Evolutionary conservation across 2,888 invertebrate genomes (phyloP).

Genomic region (Diaphora mendica): DNA sequence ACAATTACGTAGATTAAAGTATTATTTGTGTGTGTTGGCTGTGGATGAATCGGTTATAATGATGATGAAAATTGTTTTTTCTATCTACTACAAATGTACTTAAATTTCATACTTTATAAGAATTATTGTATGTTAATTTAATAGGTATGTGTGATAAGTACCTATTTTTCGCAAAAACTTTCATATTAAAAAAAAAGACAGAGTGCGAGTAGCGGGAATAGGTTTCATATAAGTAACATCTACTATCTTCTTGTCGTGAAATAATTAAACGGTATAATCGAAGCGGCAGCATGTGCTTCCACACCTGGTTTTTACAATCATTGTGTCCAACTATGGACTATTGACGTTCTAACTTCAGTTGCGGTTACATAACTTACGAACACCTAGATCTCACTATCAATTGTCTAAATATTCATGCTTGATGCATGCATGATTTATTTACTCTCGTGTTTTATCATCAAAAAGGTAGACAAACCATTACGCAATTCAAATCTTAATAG

Average conservation of each 20-base stretch:
- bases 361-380: no score
- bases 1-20: constrained; percentile 16
- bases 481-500: neutral
- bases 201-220: neutral
- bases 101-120: no score
- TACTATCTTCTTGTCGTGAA: no score
- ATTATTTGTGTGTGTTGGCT: constrained; percentile 2
- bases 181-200: neutral
- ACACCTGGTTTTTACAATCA: neutral
- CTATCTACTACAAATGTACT: no score
- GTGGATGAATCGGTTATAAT: neutral
- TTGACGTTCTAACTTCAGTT: no score
- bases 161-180: neutral
- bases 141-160: no score
- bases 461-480: neutral
- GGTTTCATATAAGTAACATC: no score
- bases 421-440: neutral
- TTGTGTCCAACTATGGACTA: neutral
- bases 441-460: neutral
- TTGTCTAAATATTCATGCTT: no score
- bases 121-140: no score
- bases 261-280: neutral
- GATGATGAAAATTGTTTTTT: neutral
- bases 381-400: no score
- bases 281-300: neutral